Conservation (phyloP, 2,797 vertebrate species). For the Urophycis tenuis region DNA sequence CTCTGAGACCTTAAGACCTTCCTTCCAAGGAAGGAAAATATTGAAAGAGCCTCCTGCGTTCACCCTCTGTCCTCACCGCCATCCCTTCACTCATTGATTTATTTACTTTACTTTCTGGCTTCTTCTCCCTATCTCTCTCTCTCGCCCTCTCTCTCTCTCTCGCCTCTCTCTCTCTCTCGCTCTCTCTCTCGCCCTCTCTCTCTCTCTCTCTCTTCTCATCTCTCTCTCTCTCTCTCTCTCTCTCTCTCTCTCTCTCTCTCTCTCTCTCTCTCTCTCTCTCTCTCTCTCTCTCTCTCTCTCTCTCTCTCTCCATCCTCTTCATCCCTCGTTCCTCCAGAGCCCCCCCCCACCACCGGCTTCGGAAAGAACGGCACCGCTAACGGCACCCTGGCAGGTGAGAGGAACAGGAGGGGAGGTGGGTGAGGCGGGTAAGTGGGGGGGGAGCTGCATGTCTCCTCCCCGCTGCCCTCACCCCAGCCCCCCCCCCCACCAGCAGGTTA, state of each 20-base stretch:
- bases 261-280: not conserved
- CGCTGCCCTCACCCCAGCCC: slow-evolving; percentile 37
- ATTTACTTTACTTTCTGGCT: not conserved
- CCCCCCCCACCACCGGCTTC: slow-evolving; percentile 47
- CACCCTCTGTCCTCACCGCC: not conserved
- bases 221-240: not conserved
- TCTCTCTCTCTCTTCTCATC: not conserved
- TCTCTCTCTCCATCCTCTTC: slow-evolving; percentile 45
- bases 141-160: slow-evolving; percentile 42
- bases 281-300: slow-evolving; percentile 35
- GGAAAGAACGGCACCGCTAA: slow-evolving; percentile 63
- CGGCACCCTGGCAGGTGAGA: slow-evolving; percentile 72
- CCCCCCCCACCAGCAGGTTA: slow-evolving; percentile 36
- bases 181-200: slow-evolving; percentile 40
- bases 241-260: slow-evolving; percentile 12
- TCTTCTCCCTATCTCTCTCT: not conserved
- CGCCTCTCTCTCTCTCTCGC: slow-evolving; percentile 32
- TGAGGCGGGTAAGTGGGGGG: slow-evolving; percentile 18
- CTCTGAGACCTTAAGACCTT: no score
- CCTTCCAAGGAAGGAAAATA: no score
- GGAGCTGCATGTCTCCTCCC: slow-evolving; percentile 21
- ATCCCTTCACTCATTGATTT: not conserved
- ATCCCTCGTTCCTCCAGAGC: slow-evolving; percentile 64
- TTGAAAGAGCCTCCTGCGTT: no score
- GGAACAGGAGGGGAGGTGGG: slow-evolving; percentile 13